These are phyloP conservation scores for Pachydiplax longipennis DNA, from an alignment of 2,888 invertebrate species.

Conservation along the genomic window DNA sequence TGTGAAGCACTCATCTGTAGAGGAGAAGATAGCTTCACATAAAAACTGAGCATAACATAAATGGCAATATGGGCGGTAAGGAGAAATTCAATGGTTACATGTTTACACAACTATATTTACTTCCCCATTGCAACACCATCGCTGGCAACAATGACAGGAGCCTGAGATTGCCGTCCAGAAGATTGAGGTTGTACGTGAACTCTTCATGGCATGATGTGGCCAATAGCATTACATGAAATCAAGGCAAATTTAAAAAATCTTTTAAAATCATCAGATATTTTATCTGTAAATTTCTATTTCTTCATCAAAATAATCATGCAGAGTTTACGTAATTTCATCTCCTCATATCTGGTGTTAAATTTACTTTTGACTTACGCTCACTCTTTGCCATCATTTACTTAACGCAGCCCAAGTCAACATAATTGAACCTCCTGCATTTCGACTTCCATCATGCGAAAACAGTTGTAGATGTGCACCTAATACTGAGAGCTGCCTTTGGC, in stretches of 20 bases:
- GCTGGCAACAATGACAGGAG: slow-evolving; percentile 35
- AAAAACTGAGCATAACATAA: slow-evolving; percentile 17
- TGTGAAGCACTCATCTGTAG: slow-evolving; percentile 24
- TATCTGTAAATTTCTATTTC: no score
- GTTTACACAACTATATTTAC: slow-evolving; percentile 36
- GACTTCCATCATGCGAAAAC: no score
- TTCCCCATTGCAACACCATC: slow-evolving; percentile 33
- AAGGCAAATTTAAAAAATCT: background rate
- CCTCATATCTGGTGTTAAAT: no score
- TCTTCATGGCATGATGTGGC: background rate
- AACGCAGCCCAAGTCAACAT: no score
- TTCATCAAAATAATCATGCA: no score
- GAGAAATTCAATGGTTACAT: slow-evolving; percentile 32
- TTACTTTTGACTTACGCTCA: no score
- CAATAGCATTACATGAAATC: background rate
- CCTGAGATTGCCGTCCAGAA: slow-evolving; percentile 33
- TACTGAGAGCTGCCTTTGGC: no score
- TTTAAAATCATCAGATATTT: background rate
- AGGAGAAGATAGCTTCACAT: slow-evolving; percentile 24
- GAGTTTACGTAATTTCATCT: no score
- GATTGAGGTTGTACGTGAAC: slow-evolving; percentile 11
- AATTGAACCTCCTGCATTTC: no score
- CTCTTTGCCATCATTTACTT: no score
- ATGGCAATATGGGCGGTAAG: slow-evolving; percentile 35
- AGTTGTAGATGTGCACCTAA: no score